Evolutionary conservation across 2,797 vertebrate genomes (phyloP).

Genomic region (Cirrhinus molitorella): DNA sequence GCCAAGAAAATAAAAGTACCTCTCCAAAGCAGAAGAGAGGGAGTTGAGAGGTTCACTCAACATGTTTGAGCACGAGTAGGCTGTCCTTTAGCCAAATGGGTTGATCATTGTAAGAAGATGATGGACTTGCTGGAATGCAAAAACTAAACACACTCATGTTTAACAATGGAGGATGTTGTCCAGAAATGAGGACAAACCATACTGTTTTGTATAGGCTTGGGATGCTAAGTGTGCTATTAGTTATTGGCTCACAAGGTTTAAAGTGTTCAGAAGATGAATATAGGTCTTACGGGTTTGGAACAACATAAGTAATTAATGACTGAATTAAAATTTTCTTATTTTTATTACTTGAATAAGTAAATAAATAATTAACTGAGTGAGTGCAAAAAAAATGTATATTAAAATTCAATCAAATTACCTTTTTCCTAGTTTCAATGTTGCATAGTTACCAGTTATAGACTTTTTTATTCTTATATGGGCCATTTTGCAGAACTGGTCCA

Average conservation of each 20-base stretch:
- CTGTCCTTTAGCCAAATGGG: slow-evolving; percentile 8
- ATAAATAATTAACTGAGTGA: too few relatives aligned
- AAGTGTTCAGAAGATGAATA: not conserved
- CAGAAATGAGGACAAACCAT: not conserved
- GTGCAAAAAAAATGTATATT: not conserved
- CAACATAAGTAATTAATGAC: too few relatives aligned
- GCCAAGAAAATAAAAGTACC: slow-evolving; percentile 31
- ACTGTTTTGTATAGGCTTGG: not conserved
- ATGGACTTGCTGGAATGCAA: slow-evolving; percentile 15
- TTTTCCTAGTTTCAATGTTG: not conserved
- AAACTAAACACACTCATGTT: not conserved
- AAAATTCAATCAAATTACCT: not conserved
- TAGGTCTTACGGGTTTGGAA: not conserved
- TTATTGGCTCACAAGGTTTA: not conserved
- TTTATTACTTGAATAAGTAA: too few relatives aligned
- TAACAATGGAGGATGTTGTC: not conserved
- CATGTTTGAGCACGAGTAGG: slow-evolving; percentile 26
- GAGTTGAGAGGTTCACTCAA: slow-evolving; percentile 26
- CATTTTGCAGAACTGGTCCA: too few relatives aligned
- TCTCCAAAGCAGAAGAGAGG: slow-evolving; percentile 27
- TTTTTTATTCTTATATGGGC: too few relatives aligned
- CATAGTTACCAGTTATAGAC: too few relatives aligned
- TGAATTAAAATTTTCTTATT: too few relatives aligned
- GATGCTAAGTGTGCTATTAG: not conserved
- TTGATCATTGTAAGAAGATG: not conserved